Base-by-base conservation (phyloP, 2,888 invertebrate species). In the Acanthosoma haemorrhoidale region DNA sequence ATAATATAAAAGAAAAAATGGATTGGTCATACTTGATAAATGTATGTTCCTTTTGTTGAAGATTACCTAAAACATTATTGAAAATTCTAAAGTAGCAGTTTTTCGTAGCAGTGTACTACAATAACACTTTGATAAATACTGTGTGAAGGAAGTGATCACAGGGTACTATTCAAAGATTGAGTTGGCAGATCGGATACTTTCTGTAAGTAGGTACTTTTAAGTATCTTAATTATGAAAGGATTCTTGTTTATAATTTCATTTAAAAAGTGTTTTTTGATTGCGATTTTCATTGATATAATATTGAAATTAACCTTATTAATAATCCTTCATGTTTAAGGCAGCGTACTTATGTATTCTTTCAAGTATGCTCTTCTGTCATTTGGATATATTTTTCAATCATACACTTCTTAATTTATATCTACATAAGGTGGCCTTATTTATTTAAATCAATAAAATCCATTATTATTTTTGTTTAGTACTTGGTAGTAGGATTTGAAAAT, bases 31-130 rank as follows among this genome's bases (percentile, higher is more conserved):
- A n/a, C 25, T 25, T 51, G n/a, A 25, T 13, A n/a, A 43, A 13
- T n/a, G 21, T 51, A 51, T n/a, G 51, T 51, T 51, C 25, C 25
- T 51, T 51, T 51, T 51, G 25, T 51, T 51, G 51, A n/a, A 51
- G 51, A 51, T 51, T 51, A 51, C 51, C 51, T 25, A 25, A 25
- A 21, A 1, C 13, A n/a, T 51, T 51, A 5, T 41, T 36, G 25
- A 15, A 64, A 41, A 39, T 64, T 39, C 41, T 64, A 64, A 64
- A 67, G 57, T 34, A 67, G 34, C 36, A 67, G 67, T 67, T 67
- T 67, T 67, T 67, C 67, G 67, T 67, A 64, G 67, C 67, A 67
- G 51, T 67, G 67, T 67, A 67, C 67, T 67, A 32, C 67, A 67
- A 67, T 67, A 67, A 67, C 57, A 43, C 41, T 67, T 32, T 43